Evolutionary conservation across 1,140 invertebrate species (phyloP).

Genomic region (Leptestheria dahalacensis): DNA sequence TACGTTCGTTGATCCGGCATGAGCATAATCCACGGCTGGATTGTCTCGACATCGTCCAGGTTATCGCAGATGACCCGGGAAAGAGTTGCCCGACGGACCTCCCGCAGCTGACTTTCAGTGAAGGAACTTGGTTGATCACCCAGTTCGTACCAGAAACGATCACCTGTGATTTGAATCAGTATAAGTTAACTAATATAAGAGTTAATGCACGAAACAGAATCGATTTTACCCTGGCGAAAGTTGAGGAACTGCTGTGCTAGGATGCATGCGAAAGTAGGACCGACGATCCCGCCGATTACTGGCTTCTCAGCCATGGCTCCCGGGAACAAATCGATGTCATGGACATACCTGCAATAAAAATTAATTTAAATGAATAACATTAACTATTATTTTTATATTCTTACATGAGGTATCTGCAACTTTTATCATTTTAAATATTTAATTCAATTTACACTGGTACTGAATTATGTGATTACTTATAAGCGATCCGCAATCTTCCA

Average conservation of each 20-base stretch:
- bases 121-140: slow-evolving; percentile 53
- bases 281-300: slow-evolving; percentile 72
- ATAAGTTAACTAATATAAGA: slow-evolving; percentile 13
- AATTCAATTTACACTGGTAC: slow-evolving; percentile 18
- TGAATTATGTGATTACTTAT: slow-evolving; percentile 23
- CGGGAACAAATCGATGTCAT: slow-evolving; percentile 34
- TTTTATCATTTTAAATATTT: slow-evolving; percentile 11
- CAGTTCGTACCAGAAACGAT: slow-evolving; percentile 55
- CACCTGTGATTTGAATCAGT: slow-evolving; percentile 23
- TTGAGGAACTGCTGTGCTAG: slow-evolving; percentile 86
- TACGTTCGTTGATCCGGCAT: slow-evolving; percentile 13
- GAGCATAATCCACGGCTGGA: slow-evolving; percentile 24
- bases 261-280: slow-evolving; percentile 90
- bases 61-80: slow-evolving; percentile 49
- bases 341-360: slow-evolving; percentile 26
- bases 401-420: slow-evolving; percentile 19
- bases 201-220: neutral
- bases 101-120: slow-evolving; percentile 43
- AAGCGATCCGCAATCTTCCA: slow-evolving; percentile 25
- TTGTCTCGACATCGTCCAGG: slow-evolving; percentile 37
- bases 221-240: slow-evolving; percentile 43
- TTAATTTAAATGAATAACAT: no score
- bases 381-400: no score
- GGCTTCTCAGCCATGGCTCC: slow-evolving; percentile 64
- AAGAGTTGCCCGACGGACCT: slow-evolving; percentile 47